Evolutionary conservation across 2,888 invertebrate genomes (phyloP).

Genomic region (Carterocephalus palaemon): DNA sequence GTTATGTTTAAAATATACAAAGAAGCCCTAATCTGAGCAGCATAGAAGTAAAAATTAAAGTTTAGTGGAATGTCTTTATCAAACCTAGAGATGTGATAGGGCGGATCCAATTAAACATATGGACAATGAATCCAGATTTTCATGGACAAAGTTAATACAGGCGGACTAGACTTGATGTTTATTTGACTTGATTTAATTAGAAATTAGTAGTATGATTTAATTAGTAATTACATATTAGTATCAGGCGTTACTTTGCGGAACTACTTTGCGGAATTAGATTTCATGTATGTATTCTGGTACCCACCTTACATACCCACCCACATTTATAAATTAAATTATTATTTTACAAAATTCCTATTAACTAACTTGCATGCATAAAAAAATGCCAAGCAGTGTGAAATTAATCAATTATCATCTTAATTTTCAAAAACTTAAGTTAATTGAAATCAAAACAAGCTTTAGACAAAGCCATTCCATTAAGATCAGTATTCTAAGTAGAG

Average conservation of each 20-base stretch:
- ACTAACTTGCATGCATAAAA: conserved; percentile 75
- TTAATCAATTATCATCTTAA: conserved; percentile 40
- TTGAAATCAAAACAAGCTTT: conserved; percentile 70
- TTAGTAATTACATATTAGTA: too few species aligned
- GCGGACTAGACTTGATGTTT: conserved; percentile 35
- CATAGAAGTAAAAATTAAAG: too few species aligned
- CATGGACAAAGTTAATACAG: conserved; percentile 39
- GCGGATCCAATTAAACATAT: too few species aligned
- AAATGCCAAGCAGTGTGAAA: conserved; percentile 75
- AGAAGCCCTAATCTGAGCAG: too few species aligned
- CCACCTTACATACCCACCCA: conserved; percentile 20
- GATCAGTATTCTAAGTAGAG: conserved; percentile 52
- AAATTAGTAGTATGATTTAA: conserved; percentile 18
- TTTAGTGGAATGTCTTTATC: too few species aligned
- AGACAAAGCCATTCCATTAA: conserved; percentile 75
- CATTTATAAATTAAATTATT: conserved; percentile 25
- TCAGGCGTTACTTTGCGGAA: too few species aligned
- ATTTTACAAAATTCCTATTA: conserved; percentile 67
- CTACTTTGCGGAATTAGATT: too few species aligned
- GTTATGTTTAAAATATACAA: too few species aligned
- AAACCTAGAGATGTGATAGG: too few species aligned
- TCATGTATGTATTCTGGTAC: too few species aligned
- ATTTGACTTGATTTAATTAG: too few species aligned
- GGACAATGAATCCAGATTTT: too few species aligned
- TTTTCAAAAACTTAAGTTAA: conserved; percentile 41